phyloP scores from a whole-genome alignment of 1,140 invertebrate species.

The Planococcus citri region DNA sequence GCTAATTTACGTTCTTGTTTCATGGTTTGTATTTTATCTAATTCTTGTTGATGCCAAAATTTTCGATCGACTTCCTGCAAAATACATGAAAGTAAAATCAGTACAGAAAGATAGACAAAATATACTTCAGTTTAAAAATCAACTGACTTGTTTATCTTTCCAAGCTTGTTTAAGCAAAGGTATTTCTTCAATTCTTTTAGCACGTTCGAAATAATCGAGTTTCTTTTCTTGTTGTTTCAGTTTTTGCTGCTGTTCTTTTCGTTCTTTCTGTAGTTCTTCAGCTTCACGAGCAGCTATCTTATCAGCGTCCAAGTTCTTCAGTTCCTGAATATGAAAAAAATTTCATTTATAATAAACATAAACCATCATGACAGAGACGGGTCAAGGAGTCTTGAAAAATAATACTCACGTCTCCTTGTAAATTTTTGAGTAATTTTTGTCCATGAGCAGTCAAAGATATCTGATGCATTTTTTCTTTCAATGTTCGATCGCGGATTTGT shows the following conservation, averaged over 20 bases:
- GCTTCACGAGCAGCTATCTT: conserved; percentile 70
- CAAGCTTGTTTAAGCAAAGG: conserved; percentile 73
- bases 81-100: no score
- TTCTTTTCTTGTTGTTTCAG: conserved; percentile 89
- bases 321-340: conserved; percentile 41
- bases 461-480: conserved; percentile 77
- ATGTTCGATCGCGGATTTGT: conserved; percentile 66
- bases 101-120: no score
- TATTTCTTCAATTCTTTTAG: conserved; percentile 87
- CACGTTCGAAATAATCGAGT: conserved; percentile 85
- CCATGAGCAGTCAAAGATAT: conserved; percentile 80
- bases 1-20: conserved; percentile 76
- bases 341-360: no score
- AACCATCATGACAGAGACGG: no score
- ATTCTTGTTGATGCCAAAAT: conserved; percentile 85
- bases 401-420: conserved; percentile 65
- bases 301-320: conserved; percentile 74
- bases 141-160: conserved; percentile 64
- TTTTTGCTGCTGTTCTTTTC: conserved; percentile 71
- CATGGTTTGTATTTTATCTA: conserved; percentile 68
- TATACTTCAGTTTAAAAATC: no score
- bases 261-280: conserved; percentile 78
- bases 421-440: conserved; percentile 79
- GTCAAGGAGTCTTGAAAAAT: no score
- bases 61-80: conserved; percentile 39